A percentile compares a stretch with the other conserved stretches of the same genome.
phyloP scores from a whole-genome alignment of 2,113 vertebrate genomes.

The Cepphus grylle region DNA sequence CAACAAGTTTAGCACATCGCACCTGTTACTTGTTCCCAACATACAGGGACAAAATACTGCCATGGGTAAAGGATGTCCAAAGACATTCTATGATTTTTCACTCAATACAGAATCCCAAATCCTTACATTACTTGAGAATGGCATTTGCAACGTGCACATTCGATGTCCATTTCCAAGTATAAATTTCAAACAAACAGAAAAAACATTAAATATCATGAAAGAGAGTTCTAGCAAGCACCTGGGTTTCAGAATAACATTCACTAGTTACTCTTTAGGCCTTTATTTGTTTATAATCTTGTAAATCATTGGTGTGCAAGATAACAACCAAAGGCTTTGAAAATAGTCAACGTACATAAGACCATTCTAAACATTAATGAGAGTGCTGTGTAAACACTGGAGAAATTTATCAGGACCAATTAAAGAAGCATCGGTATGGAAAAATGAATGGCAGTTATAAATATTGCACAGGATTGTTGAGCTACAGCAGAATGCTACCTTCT shows the following conservation, averaged over 20 bases:
- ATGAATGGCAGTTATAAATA: background rate
- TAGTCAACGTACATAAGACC: fast-evolving
- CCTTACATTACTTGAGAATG: background rate
- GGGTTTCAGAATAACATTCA: background rate
- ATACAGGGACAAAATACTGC: fast-evolving
- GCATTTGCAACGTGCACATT: background rate
- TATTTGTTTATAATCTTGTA: background rate
- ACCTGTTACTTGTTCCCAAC: background rate
- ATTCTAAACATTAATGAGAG: background rate
- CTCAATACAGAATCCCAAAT: background rate
- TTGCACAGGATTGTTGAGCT: background rate
- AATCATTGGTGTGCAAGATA: background rate
- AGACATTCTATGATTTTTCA: background rate
- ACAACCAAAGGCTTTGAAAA: background rate
- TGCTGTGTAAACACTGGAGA: background rate
- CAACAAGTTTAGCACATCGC: background rate
- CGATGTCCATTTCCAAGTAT: background rate
- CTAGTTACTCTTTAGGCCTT: background rate
- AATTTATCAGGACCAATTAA: background rate
- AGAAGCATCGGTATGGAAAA: background rate
- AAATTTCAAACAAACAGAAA: background rate
- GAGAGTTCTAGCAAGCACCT: background rate
- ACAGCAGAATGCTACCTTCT: background rate
- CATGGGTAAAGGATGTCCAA: background rate
- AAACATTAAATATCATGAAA: background rate